Base-by-base conservation (phyloP, 2,797 vertebrate species). In the Pseudopleuronectes americanus region DNA sequence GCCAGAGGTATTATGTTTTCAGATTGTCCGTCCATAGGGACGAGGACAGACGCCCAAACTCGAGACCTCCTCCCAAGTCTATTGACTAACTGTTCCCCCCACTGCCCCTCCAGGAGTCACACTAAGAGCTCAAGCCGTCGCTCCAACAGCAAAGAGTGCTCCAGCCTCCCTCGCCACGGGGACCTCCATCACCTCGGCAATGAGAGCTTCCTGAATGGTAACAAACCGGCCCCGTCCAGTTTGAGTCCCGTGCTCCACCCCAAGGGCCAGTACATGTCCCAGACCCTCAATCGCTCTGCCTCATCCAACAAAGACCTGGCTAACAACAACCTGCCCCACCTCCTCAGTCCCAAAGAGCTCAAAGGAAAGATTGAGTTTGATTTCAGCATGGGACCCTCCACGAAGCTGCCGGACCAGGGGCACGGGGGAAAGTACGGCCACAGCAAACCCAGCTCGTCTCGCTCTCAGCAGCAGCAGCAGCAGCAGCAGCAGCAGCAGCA, bases 331-430 rank as follows among this genome's bases (percentile, higher is more conserved):
- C 93, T 99, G 87, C 97, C 98, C 0, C 97, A 98, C 86, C 96
- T 99, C 60, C 96, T 99, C 80, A 99, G 98, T 87, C 98, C 98
- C 59, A 99, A 99, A 92, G 97, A 99, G 56, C 67, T 90, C 81
- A 99, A 98, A 90, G 92, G 93, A 78, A 98, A 99, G 92, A 94
- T 94, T 5, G 97, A 99, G 83, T 99, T 99, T 84, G 97, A 99
- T 88, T 99, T 99, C 89, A 97, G 88, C 45, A 86, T 96, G 77
- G 97, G 95, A 58, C 87, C 96, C 17, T 93, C 86, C 71, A 92
- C 49, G 89, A 92, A 90, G 84, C 74, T 87, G 67, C 51, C 76
- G 1, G 91, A 89, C 31, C 88, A 77, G 80, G 89, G 76, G 56
- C 96, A 95, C 0, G 95, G 93, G 73, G 90, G 91, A 0, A 99